Evolutionary conservation across 2,797 vertebrate genomes (phyloP), one percentile per base, ranked within the genome.

Genomic region (Pantherophis alleghaniensis): DNA sequence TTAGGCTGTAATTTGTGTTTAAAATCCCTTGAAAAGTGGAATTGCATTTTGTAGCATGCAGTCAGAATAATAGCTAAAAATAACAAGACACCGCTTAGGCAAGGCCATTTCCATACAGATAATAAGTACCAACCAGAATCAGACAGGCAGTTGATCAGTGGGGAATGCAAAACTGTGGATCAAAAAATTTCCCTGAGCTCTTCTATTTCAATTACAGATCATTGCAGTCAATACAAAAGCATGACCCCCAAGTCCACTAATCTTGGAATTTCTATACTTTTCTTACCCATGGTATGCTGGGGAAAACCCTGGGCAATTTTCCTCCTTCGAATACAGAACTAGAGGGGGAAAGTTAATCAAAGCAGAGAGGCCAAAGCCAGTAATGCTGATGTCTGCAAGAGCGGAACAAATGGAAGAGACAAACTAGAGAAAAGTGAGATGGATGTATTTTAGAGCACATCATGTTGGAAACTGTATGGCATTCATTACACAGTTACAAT

Each of bases 31-130:
- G 60, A 94, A 88, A 95, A 94, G 51, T 2, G 69, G 59, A n/a
- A 87, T 92, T 93, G 63, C 92, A 90, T 42, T 88, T n/a, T 61
- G 28, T 94, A 13, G 60, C 20, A 51, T 91, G 56, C 90, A 94
- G 79, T 89, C 26, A 92, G 57, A 94, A 88, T 2, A 2, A 96
- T 95, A 87, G 59, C 86, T 66, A 94, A 90, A 63, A 95, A 96
- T 90, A 95, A 53, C 90, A 94, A 95, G 93, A 69, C 95, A 95
- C 87, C 95, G 42, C 63, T 74, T 92, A 37, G 93, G 95, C 90
- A 96, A 95, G 74, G 94, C 91, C 94, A 97, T 97, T 97, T 97
- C 92, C 95, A 96, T 96, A 96, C 97, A 97, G 96, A 97, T 96
- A 97, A 92, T 95, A 97, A 96, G 93, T 93, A 91, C 0, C 0